Evolutionary conservation across 2,113 vertebrate species (phyloP).

Genomic region (Crotalus helleri): DNA sequence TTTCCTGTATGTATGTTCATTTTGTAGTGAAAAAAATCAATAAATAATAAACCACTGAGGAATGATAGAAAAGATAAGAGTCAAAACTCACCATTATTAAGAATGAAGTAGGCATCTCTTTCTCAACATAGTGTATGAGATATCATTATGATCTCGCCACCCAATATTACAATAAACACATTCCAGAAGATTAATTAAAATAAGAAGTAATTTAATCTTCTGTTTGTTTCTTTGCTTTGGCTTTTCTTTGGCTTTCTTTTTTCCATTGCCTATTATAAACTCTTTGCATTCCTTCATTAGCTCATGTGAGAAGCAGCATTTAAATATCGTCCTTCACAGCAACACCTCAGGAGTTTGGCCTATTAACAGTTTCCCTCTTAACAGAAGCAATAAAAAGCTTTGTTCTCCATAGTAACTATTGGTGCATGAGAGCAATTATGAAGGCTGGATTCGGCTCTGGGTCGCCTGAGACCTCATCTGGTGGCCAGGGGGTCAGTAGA

Average conservation of each 20-base stretch:
- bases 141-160: not conserved
- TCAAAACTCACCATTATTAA: not conserved
- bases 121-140: not conserved
- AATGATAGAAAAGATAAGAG: not conserved
- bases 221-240: not conserved
- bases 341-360: not conserved
- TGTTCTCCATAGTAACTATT: not conserved
- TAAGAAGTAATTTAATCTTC: not conserved
- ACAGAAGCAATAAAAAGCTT: not conserved
- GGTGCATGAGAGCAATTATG: not conserved
- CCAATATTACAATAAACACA: not conserved
- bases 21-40: not conserved
- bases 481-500: not conserved
- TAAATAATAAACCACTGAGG: not conserved
- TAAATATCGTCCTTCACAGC: not conserved
- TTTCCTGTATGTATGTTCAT: not conserved
- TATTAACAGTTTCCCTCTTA: not conserved
- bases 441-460: conserved; percentile 8
- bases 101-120: not conserved
- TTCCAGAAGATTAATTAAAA: not conserved
- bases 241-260: conserved; percentile 6
- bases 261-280: conserved; percentile 24
- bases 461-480: not conserved
- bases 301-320: not conserved
- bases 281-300: not conserved